Conservation (phyloP, 2,888 invertebrate genomes). For the Phaedon cochleariae region DNA sequence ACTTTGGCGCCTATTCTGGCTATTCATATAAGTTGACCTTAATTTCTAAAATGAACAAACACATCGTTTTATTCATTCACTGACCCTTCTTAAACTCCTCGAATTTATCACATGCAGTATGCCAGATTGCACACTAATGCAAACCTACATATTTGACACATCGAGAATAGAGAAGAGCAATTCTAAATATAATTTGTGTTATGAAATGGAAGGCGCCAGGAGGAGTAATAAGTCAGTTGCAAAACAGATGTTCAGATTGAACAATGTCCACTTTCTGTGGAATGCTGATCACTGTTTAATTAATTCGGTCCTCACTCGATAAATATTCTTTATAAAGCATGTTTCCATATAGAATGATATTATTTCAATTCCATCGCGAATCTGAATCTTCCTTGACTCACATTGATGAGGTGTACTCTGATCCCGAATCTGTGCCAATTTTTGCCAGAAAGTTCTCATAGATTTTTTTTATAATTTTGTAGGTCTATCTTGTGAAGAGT, state of each 20-base stretch:
- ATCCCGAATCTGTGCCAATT: too few relatives aligned
- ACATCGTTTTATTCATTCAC: conserved; percentile 29
- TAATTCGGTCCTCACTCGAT: neutral
- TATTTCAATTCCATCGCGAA: too few relatives aligned
- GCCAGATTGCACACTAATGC: conserved; percentile 3
- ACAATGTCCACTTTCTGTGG: neutral
- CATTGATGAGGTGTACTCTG: too few relatives aligned
- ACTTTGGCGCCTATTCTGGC: conserved; percentile 30
- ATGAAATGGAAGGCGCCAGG: neutral
- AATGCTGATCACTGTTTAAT: neutral
- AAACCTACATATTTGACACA: conserved; percentile 12
- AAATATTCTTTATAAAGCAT: neutral
- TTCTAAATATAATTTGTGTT: conserved; percentile 10
- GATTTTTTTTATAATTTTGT: too few relatives aligned
- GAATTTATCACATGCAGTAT: conserved; percentile 6
- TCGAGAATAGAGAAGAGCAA: conserved; percentile 3
- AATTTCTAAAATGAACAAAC: conserved; percentile 29
- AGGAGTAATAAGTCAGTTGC: neutral
- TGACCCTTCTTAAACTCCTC: conserved; percentile 28
- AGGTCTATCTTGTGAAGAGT: too few relatives aligned
- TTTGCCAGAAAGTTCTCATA: too few relatives aligned
- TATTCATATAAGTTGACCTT: conserved; percentile 27
- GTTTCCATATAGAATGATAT: too few relatives aligned
- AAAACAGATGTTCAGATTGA: neutral
- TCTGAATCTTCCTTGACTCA: too few relatives aligned